Percentiles rank a stretch among this genome's conserved stretches.
phyloP scores from a whole-genome alignment of 2,797 vertebrate species.

The Limnodromus scolopaceus region DNA sequence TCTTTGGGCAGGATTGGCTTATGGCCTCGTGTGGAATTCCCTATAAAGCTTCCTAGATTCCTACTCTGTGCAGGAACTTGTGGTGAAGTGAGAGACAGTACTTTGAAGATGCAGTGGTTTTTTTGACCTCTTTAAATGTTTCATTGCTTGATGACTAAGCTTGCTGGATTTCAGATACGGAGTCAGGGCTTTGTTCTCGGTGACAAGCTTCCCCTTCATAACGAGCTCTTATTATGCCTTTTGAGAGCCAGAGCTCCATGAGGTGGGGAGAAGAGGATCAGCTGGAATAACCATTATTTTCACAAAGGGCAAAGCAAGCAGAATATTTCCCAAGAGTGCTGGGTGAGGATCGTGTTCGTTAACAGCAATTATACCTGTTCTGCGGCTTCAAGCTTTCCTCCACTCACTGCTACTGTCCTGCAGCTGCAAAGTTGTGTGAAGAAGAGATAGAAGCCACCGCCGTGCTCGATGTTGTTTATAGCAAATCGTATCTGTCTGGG shows the following conservation, averaged over 20 bases:
- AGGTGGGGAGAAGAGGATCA: conserved; percentile 2
- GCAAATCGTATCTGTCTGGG: neutral
- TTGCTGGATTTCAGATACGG: neutral
- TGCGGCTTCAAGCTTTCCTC: neutral
- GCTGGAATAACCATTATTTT: neutral
- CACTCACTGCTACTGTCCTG: neutral
- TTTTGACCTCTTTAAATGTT: conserved; percentile 32
- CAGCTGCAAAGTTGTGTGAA: neutral
- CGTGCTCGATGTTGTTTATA: neutral
- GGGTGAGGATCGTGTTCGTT: neutral
- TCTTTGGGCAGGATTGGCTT: neutral
- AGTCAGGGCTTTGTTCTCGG: neutral
- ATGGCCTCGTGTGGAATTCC: neutral
- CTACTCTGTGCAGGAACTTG: neutral
- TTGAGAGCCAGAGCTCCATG: neutral
- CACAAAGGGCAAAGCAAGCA: neutral
- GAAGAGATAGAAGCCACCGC: neutral
- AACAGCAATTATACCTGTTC: neutral
- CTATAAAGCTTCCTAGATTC: neutral
- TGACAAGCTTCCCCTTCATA: conserved; percentile 5
- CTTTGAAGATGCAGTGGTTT: neutral
- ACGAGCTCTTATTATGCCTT: neutral
- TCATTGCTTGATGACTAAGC: conserved; percentile 6
- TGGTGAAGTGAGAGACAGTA: neutral
- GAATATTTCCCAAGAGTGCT: neutral